Base-by-base conservation (phyloP, 2,888 invertebrate species). In the Noctua pronuba region DNA sequence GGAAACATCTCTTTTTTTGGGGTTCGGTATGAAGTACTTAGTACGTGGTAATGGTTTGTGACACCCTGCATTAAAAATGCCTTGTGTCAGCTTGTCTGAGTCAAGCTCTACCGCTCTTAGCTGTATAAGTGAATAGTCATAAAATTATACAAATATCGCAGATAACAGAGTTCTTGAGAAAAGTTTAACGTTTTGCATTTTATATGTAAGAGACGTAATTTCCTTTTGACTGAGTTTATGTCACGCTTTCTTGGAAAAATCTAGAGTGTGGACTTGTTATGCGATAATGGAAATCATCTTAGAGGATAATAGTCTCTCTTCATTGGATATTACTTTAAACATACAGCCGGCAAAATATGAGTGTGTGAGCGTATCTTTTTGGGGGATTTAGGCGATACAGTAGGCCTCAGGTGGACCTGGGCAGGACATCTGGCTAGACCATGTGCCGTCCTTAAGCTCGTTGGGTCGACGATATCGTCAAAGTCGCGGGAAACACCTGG, bases 101-200 rank as follows among this genome's bases (percentile, higher is more conserved):
- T 28, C 73, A 24, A 46, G 67, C 64, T 67, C 81, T 73, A 85
- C 13, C 2, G 2, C 16, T 38, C 49, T 28, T 58, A 71, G 44
- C 44, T 71, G 31, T 73, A 41, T 44, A 77, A 55, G 66, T 71
- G 64, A 28, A n/a, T 21, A 24, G 77, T 77, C 72, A 67, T 86
- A 84, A 84, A 84, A 86, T 83, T 84, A 86, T 83, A 79, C 79
- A 86, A 83, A 83, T 84, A 79, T 58, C 83, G 64, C 49, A 55
- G 31, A 64, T 73, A 46, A 60, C 70, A 28, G 46, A 72, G 74
- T 78, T 73, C 73, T 71, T 52, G 64, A 60, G 82, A 66, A 73
- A 76, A 76, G 58, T 73, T 85, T 58, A 62, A 64, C 60, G 84
- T 58, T 85, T 85, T 80, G 72, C 72, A 73, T 64, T 80, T 31